These are phyloP conservation scores for Cylas formicarius DNA, from an alignment of 1,140 invertebrate species.

Conservation along the genomic window DNA sequence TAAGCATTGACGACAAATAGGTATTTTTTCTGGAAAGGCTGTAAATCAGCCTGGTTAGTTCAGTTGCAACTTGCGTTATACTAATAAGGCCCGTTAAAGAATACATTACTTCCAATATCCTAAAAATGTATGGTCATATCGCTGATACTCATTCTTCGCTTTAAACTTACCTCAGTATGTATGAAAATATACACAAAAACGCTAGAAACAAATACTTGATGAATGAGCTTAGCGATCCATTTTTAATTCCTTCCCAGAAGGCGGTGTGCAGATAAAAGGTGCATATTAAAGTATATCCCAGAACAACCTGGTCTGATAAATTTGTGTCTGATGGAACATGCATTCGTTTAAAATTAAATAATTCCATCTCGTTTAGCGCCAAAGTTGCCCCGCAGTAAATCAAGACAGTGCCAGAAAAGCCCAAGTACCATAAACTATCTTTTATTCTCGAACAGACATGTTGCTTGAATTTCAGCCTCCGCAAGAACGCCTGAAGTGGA, in stretches of 20 bases:
- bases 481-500: slow-evolving; percentile 17
- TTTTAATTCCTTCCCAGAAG: slow-evolving; percentile 11
- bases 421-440: slow-evolving; percentile 19
- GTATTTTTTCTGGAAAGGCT: slow-evolving; percentile 4
- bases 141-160: too few relatives aligned
- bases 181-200: slow-evolving; percentile 14
- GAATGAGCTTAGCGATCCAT: slow-evolving; percentile 2
- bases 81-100: slow-evolving; percentile 15
- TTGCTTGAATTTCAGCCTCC: slow-evolving; percentile 15
- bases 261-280: slow-evolving; percentile 14
- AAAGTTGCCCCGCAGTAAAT: slow-evolving; percentile 19
- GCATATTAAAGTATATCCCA: slow-evolving; percentile 16
- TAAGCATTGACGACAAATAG: slow-evolving; percentile 5
- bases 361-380: slow-evolving; percentile 13
- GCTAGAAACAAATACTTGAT: slow-evolving; percentile 9
- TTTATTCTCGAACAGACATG: slow-evolving; percentile 12
- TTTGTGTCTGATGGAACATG: slow-evolving; percentile 8
- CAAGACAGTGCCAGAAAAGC: slow-evolving; percentile 17
- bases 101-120: slow-evolving; percentile 17
- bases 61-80: slow-evolving; percentile 11
- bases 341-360: slow-evolving; percentile 15
- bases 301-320: slow-evolving; percentile 10
- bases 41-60: slow-evolving; percentile 10
- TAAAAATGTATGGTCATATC: slow-evolving; percentile 16
- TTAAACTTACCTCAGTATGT: slow-evolving; percentile 21